Conservation (phyloP, 1,140 invertebrate genomes). For the Heliconius eleuchia region DNA sequence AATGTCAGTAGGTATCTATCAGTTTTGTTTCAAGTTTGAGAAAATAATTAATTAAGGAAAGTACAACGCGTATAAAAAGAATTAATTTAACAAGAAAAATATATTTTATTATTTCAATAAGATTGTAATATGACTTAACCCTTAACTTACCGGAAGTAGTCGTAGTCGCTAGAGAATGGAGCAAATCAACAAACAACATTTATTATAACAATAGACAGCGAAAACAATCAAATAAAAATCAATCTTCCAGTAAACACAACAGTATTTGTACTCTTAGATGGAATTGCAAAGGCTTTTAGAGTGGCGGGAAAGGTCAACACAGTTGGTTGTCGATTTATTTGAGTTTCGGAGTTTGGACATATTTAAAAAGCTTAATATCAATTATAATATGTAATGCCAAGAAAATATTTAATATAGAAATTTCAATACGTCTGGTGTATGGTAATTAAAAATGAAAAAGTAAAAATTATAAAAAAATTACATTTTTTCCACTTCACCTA, state of each 20-base stretch:
- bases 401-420: neutral
- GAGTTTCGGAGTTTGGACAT: conserved; percentile 2
- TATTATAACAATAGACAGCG: conserved; percentile 27
- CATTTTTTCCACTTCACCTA: too few species aligned
- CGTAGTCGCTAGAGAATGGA: neutral
- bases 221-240: conserved; percentile 36
- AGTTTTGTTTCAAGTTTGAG: neutral
- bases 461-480: too few species aligned
- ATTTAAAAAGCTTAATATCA: conserved; percentile 3
- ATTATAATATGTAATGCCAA: neutral
- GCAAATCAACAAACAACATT: conserved; percentile 17
- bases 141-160: conserved; percentile 3
- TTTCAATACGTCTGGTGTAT: neutral
- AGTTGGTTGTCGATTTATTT: conserved; percentile 28
- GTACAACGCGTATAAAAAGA: too few species aligned
- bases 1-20: neutral
- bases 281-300: conserved; percentile 28
- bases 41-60: neutral
- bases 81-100: too few species aligned
- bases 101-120: neutral
- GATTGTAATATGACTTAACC: neutral
- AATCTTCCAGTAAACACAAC: conserved; percentile 32
- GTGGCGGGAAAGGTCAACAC: conserved; percentile 25
- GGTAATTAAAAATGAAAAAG: too few species aligned
- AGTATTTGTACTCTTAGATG: conserved; percentile 28